Evolutionary conservation across 2,888 invertebrate species (phyloP), one percentile per base, ranked within the genome.

Genomic region (Choreutis nemorana): DNA sequence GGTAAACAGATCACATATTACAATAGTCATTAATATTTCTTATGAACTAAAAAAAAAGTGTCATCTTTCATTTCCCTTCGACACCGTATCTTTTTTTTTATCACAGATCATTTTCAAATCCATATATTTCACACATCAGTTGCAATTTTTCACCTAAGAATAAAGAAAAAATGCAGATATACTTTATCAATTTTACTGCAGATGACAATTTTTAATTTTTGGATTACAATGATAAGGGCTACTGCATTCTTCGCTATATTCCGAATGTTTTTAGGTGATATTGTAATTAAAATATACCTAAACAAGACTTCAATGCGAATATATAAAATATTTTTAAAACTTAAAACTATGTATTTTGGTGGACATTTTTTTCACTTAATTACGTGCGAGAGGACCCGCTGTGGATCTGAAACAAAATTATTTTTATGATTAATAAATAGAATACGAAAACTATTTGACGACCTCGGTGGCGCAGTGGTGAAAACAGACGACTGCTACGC

Each of bases 381-480:
- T 36, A 33, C 39, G 37, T 28, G 34, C 36, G 31, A 30, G 32
- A 34, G 33, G 58, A 32, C 48, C 41, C 55, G 46, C 47, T 54
- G 50, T 44, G 55, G 48, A 72, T 67, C 75, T 75, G 73, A 26
- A 75, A 73, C 73, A 73, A 75, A 31, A 42, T n/a, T n/a, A n/a
- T n/a, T n/a, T n/a, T n/a, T n/a, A n/a, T n/a, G n/a, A n/a, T n/a
- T n/a, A n/a, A n/a, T n/a, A n/a, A n/a, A n/a, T n/a, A n/a, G n/a
- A n/a, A n/a, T n/a, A n/a, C n/a, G n/a, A n/a, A n/a, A n/a, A n/a
- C n/a, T n/a, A n/a, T n/a, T n/a, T n/a, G n/a, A n/a, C n/a, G n/a
- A n/a, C n/a, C n/a, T n/a, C n/a, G n/a, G n/a, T n/a, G n/a, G n/a
- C n/a, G n/a, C n/a, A n/a, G n/a, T n/a, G n/a, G n/a, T n/a, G n/a